Evolutionary conservation across 2,113 vertebrate species (phyloP).

Genomic region (Albula glossodonta): DNA sequence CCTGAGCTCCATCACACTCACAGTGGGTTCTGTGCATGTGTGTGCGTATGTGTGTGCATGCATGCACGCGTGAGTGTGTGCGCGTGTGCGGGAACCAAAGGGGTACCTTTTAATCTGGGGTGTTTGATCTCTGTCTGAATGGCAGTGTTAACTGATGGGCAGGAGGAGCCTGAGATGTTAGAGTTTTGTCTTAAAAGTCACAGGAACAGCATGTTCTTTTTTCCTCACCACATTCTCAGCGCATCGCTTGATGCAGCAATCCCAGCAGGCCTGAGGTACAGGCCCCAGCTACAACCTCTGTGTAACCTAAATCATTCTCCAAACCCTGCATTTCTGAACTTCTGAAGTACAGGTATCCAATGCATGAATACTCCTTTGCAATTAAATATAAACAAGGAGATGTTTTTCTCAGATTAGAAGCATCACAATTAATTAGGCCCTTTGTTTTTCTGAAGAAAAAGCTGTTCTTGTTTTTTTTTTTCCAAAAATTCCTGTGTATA

Average conservation of each 20-base stretch:
- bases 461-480: too few species aligned
- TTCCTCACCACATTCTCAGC: background rate
- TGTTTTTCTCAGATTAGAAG: too few species aligned
- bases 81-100: slow-evolving; percentile 42
- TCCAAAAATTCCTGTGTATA: too few species aligned
- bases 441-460: too few species aligned
- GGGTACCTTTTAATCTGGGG: slow-evolving; percentile 41
- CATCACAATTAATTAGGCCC: too few species aligned
- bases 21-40: slow-evolving; percentile 46
- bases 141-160: slow-evolving; percentile 41
- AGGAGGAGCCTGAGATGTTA: background rate
- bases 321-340: background rate
- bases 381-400: background rate
- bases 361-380: slow-evolving; percentile 15
- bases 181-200: background rate
- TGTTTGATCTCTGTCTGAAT: slow-evolving; percentile 55
- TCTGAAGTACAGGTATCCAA: background rate
- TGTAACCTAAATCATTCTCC: slow-evolving; percentile 20
- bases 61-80: slow-evolving; percentile 53
- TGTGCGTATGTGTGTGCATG: slow-evolving; percentile 41
- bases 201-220: background rate
- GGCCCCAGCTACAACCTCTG: slow-evolving; percentile 29
- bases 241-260: background rate
- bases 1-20: slow-evolving; percentile 57
- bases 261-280: background rate